Evolutionary conservation across 2,113 vertebrate genomes (phyloP).

Genomic region (Egretta garzetta): DNA sequence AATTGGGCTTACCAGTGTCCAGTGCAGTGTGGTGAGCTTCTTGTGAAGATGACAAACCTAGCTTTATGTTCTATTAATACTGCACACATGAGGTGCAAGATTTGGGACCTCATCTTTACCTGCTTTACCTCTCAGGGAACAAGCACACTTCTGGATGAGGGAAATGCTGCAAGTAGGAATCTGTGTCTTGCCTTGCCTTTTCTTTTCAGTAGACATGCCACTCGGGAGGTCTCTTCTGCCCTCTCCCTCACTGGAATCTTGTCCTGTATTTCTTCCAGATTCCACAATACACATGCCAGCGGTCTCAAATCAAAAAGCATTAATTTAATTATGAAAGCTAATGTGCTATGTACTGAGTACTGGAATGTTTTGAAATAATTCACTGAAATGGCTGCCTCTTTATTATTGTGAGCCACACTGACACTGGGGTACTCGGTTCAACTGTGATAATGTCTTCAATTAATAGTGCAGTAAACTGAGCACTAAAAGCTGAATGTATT

Average conservation of each 20-base stretch:
- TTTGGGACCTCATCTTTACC: not conserved
- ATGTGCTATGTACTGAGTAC: not conserved
- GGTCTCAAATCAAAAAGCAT: not conserved
- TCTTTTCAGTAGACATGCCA: not conserved
- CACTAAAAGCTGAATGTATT: not conserved
- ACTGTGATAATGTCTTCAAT: slow-evolving; percentile 11
- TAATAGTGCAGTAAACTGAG: not conserved
- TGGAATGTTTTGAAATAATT: not conserved
- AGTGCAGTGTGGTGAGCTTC: not conserved
- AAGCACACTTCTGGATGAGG: not conserved
- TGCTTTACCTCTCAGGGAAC: not conserved
- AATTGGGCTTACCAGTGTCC: not conserved
- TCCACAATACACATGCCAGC: not conserved
- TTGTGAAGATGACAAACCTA: not conserved
- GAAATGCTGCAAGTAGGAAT: not conserved
- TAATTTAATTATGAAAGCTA: slow-evolving; percentile 31
- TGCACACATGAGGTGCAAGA: not conserved
- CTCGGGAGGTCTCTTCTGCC: not conserved
- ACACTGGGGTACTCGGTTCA: not conserved
- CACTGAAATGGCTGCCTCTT: slow-evolving; percentile 5
- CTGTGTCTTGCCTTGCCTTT: not conserved
- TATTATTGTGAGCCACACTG: not conserved
- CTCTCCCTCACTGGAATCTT: not conserved
- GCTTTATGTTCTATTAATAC: not conserved
- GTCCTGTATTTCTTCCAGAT: not conserved